Conservation (phyloP, 2,113 vertebrate genomes). For the Bambusicola thoracicus region DNA sequence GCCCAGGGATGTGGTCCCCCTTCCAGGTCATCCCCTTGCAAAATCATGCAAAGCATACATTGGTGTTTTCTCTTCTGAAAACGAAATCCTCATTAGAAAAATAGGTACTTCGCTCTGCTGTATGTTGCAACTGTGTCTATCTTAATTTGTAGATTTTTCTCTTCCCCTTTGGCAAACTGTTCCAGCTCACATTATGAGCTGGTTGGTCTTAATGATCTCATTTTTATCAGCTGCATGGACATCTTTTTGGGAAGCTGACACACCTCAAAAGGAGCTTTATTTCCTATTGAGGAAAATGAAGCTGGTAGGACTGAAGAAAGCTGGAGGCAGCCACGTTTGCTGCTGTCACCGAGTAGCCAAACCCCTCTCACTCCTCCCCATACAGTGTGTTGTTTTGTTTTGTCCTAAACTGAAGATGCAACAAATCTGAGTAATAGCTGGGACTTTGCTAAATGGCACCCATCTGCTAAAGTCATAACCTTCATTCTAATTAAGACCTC, state of each 20-base stretch:
- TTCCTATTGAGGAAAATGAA: background rate
- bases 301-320: background rate
- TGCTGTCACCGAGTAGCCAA: background rate
- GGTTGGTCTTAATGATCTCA: background rate
- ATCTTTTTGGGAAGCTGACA: background rate
- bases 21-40: background rate
- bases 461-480: background rate
- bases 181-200: fast-evolving
- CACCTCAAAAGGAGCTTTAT: background rate
- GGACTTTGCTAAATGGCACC: background rate
- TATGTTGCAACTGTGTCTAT: background rate
- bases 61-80: background rate
- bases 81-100: background rate
- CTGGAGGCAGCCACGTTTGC: background rate
- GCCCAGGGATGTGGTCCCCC: background rate
- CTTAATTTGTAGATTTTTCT: background rate
- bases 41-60: fast-evolving
- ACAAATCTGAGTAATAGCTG: background rate
- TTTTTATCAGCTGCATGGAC: background rate
- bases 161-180: background rate
- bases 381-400: background rate
- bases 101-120: background rate
- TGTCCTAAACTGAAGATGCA: background rate
- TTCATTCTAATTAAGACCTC: slow-evolving; percentile 20
- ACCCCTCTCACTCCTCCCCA: fast-evolving